These are phyloP conservation scores for Clepsis dumicolana DNA, from an alignment of 2,888 invertebrate genomes.

Conservation along the genomic window DNA sequence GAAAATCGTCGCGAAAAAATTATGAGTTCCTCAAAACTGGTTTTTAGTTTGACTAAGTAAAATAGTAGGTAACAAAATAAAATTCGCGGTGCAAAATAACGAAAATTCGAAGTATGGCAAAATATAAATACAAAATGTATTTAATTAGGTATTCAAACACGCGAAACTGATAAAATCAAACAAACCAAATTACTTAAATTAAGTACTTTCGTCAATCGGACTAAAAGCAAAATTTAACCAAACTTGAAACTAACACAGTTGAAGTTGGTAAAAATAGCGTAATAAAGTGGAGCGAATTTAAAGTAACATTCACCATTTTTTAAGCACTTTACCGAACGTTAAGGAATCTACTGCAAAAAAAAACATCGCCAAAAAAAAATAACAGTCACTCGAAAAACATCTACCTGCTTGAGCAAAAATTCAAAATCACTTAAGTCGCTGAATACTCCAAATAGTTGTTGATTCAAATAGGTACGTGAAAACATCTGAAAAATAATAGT, in stretches of 20 bases:
- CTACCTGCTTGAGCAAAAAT: neutral
- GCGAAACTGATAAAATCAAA: slow-evolving; percentile 6
- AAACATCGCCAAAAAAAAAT: neutral
- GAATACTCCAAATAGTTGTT: neutral
- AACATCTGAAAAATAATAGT: slow-evolving; percentile 47
- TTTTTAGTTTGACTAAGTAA: too few species aligned
- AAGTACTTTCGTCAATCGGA: neutral
- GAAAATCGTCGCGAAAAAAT: neutral
- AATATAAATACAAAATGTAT: too few species aligned
- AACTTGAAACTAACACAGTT: neutral
- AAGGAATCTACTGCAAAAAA: slow-evolving; percentile 39
- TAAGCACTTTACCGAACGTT: too few species aligned
- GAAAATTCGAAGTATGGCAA: too few species aligned
- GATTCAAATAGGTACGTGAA: slow-evolving; percentile 19
- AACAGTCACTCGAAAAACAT: neutral
- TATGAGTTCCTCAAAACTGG: too few species aligned
- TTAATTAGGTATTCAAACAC: neutral
- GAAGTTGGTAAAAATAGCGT: too few species aligned
- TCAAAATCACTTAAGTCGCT: neutral
- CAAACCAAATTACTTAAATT: neutral
- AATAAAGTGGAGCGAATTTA: too few species aligned
- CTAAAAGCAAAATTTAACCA: neutral
- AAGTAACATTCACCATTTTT: too few species aligned
- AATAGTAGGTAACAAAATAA: too few species aligned
- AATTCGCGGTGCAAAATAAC: too few species aligned